Evolutionary conservation across 1,140 invertebrate genomes (phyloP).

Genomic region (Thaumetopoea pityocampa): DNA sequence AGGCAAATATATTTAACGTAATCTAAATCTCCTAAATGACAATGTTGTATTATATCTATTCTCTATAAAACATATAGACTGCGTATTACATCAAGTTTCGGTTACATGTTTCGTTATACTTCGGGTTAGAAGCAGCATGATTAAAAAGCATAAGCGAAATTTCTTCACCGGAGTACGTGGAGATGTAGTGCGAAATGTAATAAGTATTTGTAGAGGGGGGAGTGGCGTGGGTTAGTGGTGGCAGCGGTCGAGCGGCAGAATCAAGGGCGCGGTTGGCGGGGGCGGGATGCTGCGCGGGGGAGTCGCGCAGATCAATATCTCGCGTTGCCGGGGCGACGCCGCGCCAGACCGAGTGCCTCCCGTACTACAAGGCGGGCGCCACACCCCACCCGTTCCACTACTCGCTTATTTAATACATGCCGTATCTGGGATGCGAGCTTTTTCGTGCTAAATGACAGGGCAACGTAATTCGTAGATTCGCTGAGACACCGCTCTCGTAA

Average conservation of each 20-base stretch:
- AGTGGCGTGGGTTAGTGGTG: conserved; percentile 27
- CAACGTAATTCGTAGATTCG: conserved; percentile 53
- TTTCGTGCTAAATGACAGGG: conserved; percentile 69
- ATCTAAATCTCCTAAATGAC: too few species aligned
- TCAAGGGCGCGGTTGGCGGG: conserved; percentile 10
- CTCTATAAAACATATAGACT: background rate
- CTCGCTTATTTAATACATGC: conserved; percentile 73
- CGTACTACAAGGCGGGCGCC: conserved; percentile 44
- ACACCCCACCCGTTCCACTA: conserved; percentile 42
- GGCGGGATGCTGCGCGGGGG: conserved; percentile 35
- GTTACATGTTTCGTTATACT: conserved; percentile 1
- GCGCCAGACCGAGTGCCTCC: conserved; percentile 71
- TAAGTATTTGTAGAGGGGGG: conserved; percentile 65
- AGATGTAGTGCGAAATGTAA: conserved; percentile 71
- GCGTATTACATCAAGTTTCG: background rate
- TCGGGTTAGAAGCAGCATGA: conserved; percentile 5
- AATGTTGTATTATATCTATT: too few species aligned
- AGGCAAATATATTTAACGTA: too few species aligned
- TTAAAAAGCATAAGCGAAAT: conserved; percentile 53
- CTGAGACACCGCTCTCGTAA: conserved; percentile 40
- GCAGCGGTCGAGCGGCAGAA: conserved; percentile 35
- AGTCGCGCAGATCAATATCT: conserved; percentile 66
- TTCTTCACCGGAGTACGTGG: conserved; percentile 67
- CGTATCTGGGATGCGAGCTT: conserved; percentile 69
- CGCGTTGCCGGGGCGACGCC: conserved; percentile 69